phyloP scores from a whole-genome alignment of 2,113 vertebrate species.

The Phoenicopterus ruber region DNA sequence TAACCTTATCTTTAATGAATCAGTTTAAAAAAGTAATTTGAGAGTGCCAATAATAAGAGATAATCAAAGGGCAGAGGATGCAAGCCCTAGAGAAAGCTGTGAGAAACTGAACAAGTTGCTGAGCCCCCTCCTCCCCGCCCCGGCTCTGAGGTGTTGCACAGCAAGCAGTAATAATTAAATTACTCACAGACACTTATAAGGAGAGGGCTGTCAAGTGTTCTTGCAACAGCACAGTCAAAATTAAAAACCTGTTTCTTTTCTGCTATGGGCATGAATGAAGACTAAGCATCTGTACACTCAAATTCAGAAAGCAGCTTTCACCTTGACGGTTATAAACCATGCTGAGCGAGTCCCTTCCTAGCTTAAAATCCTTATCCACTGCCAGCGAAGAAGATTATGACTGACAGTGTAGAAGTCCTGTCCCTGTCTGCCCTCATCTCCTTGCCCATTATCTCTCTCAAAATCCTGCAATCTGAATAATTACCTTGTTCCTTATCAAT shows the following conservation, averaged over 20 bases:
- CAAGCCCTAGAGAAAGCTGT: not conserved
- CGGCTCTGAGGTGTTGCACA: not conserved
- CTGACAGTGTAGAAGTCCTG: not conserved
- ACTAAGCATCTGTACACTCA: not conserved
- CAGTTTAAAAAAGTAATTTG: not conserved
- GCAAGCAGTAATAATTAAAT: not conserved
- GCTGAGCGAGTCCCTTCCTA: not conserved
- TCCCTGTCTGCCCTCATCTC: fast-evolving
- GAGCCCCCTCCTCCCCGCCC: not conserved
- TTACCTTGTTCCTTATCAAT: not conserved
- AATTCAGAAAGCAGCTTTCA: not conserved
- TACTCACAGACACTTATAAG: not conserved
- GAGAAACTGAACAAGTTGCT: not conserved
- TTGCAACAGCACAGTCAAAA: not conserved
- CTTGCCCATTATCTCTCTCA: not conserved
- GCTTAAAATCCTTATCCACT: not conserved
- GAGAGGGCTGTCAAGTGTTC: not conserved
- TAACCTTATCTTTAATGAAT: not conserved
- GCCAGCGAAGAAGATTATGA: not conserved
- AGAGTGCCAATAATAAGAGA: not conserved
- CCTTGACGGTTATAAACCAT: not conserved
- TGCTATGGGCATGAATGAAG: not conserved
- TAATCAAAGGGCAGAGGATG: not conserved
- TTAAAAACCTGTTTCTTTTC: not conserved
- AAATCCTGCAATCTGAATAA: not conserved